These are phyloP conservation scores for Ochropleura leucogaster DNA, from an alignment of 2,888 invertebrate genomes.

Conservation along the genomic window DNA sequence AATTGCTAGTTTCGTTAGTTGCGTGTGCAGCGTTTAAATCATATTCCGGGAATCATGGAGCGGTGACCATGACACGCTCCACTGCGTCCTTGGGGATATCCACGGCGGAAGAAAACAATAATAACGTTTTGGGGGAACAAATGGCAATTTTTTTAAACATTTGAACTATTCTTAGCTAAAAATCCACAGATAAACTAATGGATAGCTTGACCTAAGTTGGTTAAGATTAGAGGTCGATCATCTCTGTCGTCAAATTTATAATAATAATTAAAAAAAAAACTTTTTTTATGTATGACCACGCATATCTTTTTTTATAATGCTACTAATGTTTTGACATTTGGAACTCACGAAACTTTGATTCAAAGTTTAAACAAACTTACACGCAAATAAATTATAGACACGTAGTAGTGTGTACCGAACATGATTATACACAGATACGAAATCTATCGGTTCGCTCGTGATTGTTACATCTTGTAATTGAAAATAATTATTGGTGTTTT, in stretches of 20 bases:
- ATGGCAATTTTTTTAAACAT: neutral
- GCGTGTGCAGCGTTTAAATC: slow-evolving; percentile 71
- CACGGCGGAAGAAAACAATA: slow-evolving; percentile 48
- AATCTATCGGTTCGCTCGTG: slow-evolving; percentile 64
- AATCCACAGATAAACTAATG: neutral
- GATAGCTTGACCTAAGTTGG: neutral
- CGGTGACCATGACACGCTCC: slow-evolving; percentile 71
- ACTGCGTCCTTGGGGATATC: slow-evolving; percentile 65
- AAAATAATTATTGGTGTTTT: slow-evolving; percentile 74
- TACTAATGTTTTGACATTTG: slow-evolving; percentile 52
- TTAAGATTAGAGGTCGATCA: neutral
- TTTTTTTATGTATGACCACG: no score
- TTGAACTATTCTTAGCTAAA: neutral
- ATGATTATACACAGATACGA: slow-evolving; percentile 52
- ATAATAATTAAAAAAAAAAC: no score
- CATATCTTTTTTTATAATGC: no score
- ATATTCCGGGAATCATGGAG: slow-evolving; percentile 79
- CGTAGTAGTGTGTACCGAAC: slow-evolving; percentile 37
- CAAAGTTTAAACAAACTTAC: slow-evolving; percentile 26
- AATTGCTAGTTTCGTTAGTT: slow-evolving; percentile 58
- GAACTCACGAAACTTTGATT: slow-evolving; percentile 38
- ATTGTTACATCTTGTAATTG: slow-evolving; percentile 71
- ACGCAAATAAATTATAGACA: slow-evolving; percentile 32
- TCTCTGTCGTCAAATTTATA: neutral
- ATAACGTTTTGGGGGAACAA: neutral